Conservation (phyloP, 2,797 vertebrate genomes). For the Channallabes apus region DNA sequence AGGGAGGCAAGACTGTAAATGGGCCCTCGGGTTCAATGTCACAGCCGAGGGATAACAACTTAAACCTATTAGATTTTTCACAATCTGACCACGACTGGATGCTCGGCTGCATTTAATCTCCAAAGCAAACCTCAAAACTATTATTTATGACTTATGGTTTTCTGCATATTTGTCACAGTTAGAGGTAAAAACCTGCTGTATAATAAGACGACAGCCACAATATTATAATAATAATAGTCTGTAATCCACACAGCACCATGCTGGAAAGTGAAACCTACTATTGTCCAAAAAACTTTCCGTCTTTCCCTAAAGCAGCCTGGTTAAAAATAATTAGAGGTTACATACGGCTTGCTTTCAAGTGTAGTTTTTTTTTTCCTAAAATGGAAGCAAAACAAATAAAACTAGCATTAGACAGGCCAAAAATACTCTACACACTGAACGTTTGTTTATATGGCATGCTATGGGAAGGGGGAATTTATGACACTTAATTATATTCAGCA, state of each 20-base stretch:
- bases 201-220: background rate
- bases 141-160: background rate
- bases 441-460: background rate
- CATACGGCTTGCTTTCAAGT: slow-evolving; percentile 51
- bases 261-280: slow-evolving; percentile 16
- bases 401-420: background rate
- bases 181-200: background rate
- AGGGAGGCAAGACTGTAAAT: slow-evolving; percentile 35
- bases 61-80: background rate
- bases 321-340: slow-evolving; percentile 66
- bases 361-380: background rate
- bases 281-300: slow-evolving; percentile 32
- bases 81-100: background rate
- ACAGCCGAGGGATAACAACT: slow-evolving; percentile 1
- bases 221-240: background rate
- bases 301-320: slow-evolving; percentile 31
- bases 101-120: background rate
- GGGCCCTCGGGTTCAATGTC: background rate
- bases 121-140: background rate
- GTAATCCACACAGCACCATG: slow-evolving; percentile 7
- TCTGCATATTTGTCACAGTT: background rate
- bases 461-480: no score
- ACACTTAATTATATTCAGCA: background rate
- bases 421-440: background rate
- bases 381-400: background rate